These are phyloP conservation scores for Nomada ruficornis DNA, from an alignment of 2,888 invertebrate species.

Conservation along the genomic window DNA sequence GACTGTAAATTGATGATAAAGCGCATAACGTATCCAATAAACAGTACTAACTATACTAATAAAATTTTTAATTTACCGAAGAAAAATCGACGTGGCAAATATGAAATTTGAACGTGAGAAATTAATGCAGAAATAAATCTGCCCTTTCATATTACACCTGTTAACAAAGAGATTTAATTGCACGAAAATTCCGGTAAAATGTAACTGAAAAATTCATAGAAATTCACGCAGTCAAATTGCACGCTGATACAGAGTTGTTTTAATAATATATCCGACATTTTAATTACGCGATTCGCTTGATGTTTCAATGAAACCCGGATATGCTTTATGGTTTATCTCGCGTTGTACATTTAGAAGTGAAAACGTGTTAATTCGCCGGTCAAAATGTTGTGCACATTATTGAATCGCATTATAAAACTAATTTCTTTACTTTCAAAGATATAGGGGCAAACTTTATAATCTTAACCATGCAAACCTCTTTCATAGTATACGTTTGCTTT, in stretches of 20 bases:
- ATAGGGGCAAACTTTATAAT: not conserved
- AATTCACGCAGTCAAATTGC: not conserved
- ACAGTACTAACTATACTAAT: not conserved
- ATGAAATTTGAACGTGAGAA: not conserved
- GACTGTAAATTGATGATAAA: too few species aligned
- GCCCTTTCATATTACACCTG: not conserved
- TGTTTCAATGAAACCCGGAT: not conserved
- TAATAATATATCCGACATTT: conserved; percentile 2
- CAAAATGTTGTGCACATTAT: not conserved
- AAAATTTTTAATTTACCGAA: not conserved
- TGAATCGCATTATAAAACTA: not conserved
- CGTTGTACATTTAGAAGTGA: not conserved
- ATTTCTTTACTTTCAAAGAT: not conserved
- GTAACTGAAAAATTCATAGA: conserved; percentile 30
- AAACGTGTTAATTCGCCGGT: not conserved
- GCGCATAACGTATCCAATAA: too few species aligned
- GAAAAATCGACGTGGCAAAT: not conserved
- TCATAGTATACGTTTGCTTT: not conserved
- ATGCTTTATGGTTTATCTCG: not conserved
- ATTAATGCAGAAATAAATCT: not conserved
- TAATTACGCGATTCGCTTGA: conserved; percentile 6
- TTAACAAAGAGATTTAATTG: conserved; percentile 1
- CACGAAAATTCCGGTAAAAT: not conserved
- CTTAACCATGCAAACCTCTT: not conserved
- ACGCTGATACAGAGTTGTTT: conserved; percentile 4